Evolutionary conservation across 2,113 vertebrate species (phyloP).

Genomic region (Rana temporaria): DNA sequence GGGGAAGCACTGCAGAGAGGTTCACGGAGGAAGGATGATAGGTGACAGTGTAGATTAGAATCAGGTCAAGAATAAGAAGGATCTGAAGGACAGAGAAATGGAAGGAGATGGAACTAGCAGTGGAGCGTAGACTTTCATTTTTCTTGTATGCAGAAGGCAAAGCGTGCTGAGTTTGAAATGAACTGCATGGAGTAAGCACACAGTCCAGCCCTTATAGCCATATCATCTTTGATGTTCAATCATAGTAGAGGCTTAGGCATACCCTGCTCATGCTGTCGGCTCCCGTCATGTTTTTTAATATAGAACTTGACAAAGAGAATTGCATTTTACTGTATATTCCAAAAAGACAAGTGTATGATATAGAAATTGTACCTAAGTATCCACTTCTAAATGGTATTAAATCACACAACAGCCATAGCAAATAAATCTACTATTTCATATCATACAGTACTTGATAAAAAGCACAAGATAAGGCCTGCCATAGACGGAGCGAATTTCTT

Average conservation of each 20-base stretch:
- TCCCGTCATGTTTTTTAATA: constrained; percentile 4
- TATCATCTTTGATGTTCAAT: not conserved
- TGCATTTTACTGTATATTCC: too few species aligned
- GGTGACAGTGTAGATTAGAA: constrained; percentile 19
- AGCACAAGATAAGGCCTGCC: too few species aligned
- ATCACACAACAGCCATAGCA: too few species aligned
- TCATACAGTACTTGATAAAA: too few species aligned
- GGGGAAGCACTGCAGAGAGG: not conserved
- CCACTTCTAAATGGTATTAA: too few species aligned
- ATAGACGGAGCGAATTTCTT: too few species aligned
- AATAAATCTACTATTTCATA: too few species aligned
- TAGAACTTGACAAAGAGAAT: not conserved
- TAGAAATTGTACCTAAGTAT: too few species aligned
- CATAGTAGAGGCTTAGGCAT: not conserved
- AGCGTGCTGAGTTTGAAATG: constrained; percentile 1
- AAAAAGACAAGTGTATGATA: too few species aligned
- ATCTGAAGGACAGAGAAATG: constrained; percentile 10
- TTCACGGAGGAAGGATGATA: not conserved
- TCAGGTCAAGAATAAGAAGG: not conserved
- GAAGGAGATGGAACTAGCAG: constrained; percentile 11
- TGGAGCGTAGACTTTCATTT: constrained; percentile 1
- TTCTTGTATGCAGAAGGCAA: not conserved
- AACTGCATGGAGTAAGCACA: not conserved
- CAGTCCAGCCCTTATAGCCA: not conserved
- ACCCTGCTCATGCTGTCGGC: not conserved